Percentiles rank a stretch among this genome's conserved stretches.
Conservation (phyloP, 1,140 invertebrate species). For the Orius insidiosus region DNA sequence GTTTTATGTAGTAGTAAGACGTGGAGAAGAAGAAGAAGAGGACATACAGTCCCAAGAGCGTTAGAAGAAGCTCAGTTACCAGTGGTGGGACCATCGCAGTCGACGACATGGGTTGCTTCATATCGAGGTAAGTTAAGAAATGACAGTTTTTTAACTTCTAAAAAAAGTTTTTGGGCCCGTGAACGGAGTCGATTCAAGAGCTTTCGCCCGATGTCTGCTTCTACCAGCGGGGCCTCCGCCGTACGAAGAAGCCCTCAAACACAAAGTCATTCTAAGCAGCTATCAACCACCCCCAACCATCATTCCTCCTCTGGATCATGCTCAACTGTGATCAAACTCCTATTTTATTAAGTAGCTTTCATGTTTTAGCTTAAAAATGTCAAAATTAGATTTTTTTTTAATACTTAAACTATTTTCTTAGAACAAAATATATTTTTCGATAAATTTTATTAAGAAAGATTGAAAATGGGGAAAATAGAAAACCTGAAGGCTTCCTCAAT, state of each 20-base stretch:
- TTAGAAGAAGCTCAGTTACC: slow-evolving; percentile 15
- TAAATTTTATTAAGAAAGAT: no score
- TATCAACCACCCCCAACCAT: slow-evolving; percentile 14
- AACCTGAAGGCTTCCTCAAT: no score
- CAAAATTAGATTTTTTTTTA: no score
- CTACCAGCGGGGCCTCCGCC: slow-evolving; percentile 19
- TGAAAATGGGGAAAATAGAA: no score
- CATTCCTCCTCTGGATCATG: background rate
- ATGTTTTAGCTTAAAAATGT: no score
- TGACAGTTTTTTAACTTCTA: no score
- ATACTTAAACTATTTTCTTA: no score
- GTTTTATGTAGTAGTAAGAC: slow-evolving; percentile 17
- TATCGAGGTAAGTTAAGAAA: no score
- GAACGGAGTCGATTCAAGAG: slow-evolving; percentile 17
- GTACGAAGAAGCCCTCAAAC: slow-evolving; percentile 23
- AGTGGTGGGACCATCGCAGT: slow-evolving; percentile 11
- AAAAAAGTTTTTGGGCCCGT: slow-evolving; percentile 19
- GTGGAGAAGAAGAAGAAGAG: slow-evolving; percentile 18
- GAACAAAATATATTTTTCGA: no score
- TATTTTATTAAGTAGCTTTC: no score
- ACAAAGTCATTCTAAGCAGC: slow-evolving; percentile 23
- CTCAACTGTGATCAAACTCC: slow-evolving; percentile 8
- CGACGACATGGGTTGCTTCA: no score
- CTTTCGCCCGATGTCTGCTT: slow-evolving; percentile 16
- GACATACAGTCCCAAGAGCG: slow-evolving; percentile 11